These are phyloP conservation scores for Drosophila flavopinicola DNA, from an alignment of 2,888 invertebrate species.

Conservation along the genomic window DNA sequence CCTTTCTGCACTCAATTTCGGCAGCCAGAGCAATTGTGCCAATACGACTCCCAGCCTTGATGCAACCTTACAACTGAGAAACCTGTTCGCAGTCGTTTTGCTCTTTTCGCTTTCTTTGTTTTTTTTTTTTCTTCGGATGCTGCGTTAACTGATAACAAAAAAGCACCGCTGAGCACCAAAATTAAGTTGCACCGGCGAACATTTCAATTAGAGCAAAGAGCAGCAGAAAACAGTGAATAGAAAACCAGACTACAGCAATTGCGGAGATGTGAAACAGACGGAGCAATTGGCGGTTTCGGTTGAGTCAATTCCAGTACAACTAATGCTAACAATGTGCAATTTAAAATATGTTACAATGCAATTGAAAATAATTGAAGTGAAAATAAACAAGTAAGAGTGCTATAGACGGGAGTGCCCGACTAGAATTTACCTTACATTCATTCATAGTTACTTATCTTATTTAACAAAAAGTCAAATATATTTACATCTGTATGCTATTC, in stretches of 20 bases:
- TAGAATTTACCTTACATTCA: too few species aligned
- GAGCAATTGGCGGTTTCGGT: slow-evolving; percentile 48
- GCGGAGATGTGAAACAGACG: slow-evolving; percentile 6
- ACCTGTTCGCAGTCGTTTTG: slow-evolving; percentile 46
- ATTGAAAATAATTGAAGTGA: slow-evolving; percentile 25
- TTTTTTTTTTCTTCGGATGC: slow-evolving; percentile 41
- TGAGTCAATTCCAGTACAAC: slow-evolving; percentile 37
- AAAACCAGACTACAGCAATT: slow-evolving; percentile 18
- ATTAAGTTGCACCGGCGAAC: slow-evolving; percentile 61
- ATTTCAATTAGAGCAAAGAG: slow-evolving; percentile 58
- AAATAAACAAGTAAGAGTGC: too few species aligned
- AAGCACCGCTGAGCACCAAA: slow-evolving; percentile 47
- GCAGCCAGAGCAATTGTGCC: slow-evolving; percentile 51
- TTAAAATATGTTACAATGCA: slow-evolving; percentile 11
- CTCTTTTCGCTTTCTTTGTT: slow-evolving; percentile 20
- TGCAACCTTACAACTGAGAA: slow-evolving; percentile 41
- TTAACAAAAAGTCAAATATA: too few species aligned
- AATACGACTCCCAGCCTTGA: neutral
- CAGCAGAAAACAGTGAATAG: slow-evolving; percentile 9
- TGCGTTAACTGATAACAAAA: slow-evolving; percentile 55
- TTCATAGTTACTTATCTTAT: too few species aligned
- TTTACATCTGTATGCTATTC: too few species aligned
- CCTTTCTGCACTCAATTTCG: slow-evolving; percentile 32
- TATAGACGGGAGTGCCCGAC: too few species aligned
- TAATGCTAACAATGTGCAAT: slow-evolving; percentile 43